Evolutionary conservation across 2,113 vertebrate species (phyloP), one percentile per base, ranked within the genome.

Genomic region (Clinocottus analis): DNA sequence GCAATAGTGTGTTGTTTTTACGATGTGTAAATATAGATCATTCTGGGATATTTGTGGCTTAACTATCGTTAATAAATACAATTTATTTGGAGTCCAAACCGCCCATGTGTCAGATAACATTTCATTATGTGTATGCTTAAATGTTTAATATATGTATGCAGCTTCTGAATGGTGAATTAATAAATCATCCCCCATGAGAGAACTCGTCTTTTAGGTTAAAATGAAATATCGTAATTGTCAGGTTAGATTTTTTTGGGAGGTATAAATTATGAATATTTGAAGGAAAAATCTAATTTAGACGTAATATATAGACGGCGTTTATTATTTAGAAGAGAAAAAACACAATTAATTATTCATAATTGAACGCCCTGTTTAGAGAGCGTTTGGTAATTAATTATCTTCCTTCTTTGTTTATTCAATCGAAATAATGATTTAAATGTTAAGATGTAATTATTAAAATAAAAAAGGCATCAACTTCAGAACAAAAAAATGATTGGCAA

Each of bases 311-410:
- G 21, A 56, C 1, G 11, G 0, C 2, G 2, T 37, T 35, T 45
- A 65, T 75, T 66, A 21, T 60, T 75, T 33, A 63, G 19, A 27
- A 33, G 23, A 31, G 4, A 49, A 43, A 49, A 37, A 72, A 66
- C 8, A 19, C n/a, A 9, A 16, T 47, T 8, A 31, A 69, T 49
- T 49, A 53, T 43, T 6, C 1, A 23, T 39, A 17, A 47, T n/a
- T 12, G n/a, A 72, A 17, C 12, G 4, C 1, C 5, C 16, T 21
- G 25, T 80, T 47, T 31, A 43, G 7, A 37, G 14, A 9, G 21
- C 4, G 37, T 23, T 70, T 58, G 47, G 8, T 61, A 53, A 29
- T 29, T 5, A 43, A 27, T 39, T 7, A 4, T 19, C 10, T 14
- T 8, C 6, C 1, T 29, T 23, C 11, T 72, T 17, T 14, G 41